These are phyloP conservation scores for Boloria euphrosyne DNA, from an alignment of 2,888 invertebrate species.

Conservation along the genomic window DNA sequence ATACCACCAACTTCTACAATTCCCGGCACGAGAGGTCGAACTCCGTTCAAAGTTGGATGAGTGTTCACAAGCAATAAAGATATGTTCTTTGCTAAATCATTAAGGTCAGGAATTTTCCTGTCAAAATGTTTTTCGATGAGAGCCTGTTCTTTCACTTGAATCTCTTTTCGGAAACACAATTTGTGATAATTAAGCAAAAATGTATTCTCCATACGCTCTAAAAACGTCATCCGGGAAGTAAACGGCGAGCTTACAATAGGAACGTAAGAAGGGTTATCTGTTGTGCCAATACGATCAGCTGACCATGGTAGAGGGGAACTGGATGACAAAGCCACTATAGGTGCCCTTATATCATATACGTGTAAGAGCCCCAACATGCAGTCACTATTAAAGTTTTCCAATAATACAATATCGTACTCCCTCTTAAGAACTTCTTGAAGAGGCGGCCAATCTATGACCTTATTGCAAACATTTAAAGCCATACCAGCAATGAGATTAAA, in stretches of 20 bases:
- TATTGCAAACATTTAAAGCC: slow-evolving; percentile 63
- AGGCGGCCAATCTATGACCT: slow-evolving; percentile 63
- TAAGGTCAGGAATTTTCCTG: slow-evolving; percentile 3
- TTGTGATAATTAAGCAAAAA: slow-evolving; percentile 56
- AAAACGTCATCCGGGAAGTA: slow-evolving; percentile 74
- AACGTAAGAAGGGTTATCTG: slow-evolving; percentile 65
- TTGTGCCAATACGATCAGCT: slow-evolving; percentile 45
- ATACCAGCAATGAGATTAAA: slow-evolving; percentile 58
- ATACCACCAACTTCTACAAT: slow-evolving; percentile 84
- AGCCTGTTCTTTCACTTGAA: slow-evolving; percentile 62
- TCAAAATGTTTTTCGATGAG: slow-evolving; percentile 55
- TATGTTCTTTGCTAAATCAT: slow-evolving; percentile 2
- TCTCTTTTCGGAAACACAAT: slow-evolving; percentile 59
- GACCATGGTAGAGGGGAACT: slow-evolving; percentile 83
- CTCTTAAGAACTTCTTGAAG: slow-evolving; percentile 60
- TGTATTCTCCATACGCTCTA: slow-evolving; percentile 71
- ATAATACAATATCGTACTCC: slow-evolving; percentile 83
- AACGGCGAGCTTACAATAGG: slow-evolving; percentile 79
- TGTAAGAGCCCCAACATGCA: slow-evolving; percentile 84
- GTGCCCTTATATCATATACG: slow-evolving; percentile 75
- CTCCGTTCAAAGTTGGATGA: slow-evolving; percentile 7
- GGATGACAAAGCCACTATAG: slow-evolving; percentile 81
- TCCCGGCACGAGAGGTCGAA: slow-evolving; percentile 64
- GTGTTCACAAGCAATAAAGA: background rate
- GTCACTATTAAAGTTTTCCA: slow-evolving; percentile 85